Conservation (phyloP, 2,113 vertebrate genomes). For the Passer domesticus region DNA sequence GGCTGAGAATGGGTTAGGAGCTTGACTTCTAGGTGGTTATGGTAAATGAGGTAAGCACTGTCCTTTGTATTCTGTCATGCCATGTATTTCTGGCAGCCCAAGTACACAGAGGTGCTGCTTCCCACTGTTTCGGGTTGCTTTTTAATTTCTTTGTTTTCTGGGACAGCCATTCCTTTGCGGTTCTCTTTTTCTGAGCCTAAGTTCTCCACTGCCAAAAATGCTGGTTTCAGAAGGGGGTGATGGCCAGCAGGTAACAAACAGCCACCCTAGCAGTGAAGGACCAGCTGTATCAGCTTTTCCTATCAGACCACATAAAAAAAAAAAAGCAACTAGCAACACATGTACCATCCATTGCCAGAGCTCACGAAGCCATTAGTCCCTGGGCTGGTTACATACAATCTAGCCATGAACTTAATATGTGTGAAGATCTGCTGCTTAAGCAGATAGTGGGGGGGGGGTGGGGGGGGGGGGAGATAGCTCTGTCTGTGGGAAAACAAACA, state of each 20-base stretch:
- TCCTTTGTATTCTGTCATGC: not conserved
- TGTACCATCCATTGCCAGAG: not conserved
- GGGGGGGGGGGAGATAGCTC: too few species aligned
- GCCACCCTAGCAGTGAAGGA: not conserved
- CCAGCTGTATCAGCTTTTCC: not conserved
- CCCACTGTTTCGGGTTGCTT: not conserved
- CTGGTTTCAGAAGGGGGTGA: not conserved
- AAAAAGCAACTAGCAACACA: not conserved
- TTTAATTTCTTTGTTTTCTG: not conserved
- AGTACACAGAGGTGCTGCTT: not conserved
- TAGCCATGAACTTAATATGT: not conserved
- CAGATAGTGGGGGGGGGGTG: not conserved
- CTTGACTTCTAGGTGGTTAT: not conserved
- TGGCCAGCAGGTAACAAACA: not conserved
- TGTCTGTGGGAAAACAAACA: not conserved
- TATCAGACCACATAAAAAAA: not conserved
- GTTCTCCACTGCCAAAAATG: not conserved
- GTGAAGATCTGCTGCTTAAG: not conserved
- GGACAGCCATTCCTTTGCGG: not conserved
- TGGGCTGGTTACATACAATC: not conserved
- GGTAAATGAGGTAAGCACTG: not conserved
- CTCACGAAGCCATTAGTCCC: not conserved
- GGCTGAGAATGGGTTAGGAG: not conserved
- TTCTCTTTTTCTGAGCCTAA: not conserved
- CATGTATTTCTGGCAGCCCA: not conserved